Evolutionary conservation across 2,113 vertebrate species (phyloP).

Genomic region (Grallaria varia): DNA sequence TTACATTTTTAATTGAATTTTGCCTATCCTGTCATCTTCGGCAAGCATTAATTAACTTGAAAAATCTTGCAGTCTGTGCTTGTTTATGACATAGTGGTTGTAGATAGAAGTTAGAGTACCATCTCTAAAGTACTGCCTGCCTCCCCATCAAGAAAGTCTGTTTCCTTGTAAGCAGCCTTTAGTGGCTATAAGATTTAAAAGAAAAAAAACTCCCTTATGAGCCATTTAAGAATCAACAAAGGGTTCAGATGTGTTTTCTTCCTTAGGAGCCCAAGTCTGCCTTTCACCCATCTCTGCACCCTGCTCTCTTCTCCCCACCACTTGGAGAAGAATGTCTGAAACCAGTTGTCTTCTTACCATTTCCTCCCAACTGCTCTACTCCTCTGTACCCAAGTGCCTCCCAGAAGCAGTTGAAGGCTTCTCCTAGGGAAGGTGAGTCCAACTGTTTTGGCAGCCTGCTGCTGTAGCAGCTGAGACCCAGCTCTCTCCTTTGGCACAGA

Average conservation of each 20-base stretch:
- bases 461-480: background rate
- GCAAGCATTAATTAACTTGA: background rate
- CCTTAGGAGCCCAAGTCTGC: background rate
- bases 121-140: background rate
- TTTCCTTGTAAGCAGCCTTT: background rate
- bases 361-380: background rate
- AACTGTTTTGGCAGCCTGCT: background rate
- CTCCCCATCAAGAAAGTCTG: background rate
- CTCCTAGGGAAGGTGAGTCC: background rate
- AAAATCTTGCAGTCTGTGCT: background rate
- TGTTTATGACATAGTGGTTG: background rate
- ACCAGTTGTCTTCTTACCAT: background rate
- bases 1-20: background rate
- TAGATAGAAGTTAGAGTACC: background rate
- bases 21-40: background rate
- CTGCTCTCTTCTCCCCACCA: background rate
- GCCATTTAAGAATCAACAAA: background rate
- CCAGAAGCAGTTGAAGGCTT: background rate
- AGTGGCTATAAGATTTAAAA: background rate
- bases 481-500: background rate
- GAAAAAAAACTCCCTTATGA: background rate
- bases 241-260: background rate
- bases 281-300: background rate
- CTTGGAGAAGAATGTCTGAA: background rate
- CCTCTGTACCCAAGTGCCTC: background rate